Evolutionary conservation across 2,113 vertebrate species (phyloP), one percentile per base, ranked within the genome.

Genomic region (Oriolus oriolus): DNA sequence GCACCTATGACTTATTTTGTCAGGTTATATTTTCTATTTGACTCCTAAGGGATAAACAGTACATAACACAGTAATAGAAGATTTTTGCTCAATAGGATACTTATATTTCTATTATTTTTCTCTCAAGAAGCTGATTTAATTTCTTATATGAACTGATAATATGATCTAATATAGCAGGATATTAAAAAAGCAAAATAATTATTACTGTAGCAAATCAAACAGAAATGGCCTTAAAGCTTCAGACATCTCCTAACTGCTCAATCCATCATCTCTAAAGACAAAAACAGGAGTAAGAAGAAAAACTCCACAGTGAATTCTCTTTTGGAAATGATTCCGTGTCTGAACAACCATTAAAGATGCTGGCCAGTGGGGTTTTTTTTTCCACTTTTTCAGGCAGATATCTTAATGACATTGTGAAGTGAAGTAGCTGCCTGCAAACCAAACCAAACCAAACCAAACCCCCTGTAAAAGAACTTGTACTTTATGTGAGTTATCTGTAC

Each of bases 131-230:
- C 35, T 84, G 52, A 88, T 95, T 87, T 81, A 87, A 69, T 81
- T 44, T 77, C 49, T 70, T 81, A 26, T 44, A 61, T 84, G 73
- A 95, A 84, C 24, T 10, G 31, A 71, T 86, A 90, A 90, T 77
- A 44, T 47, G 49, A 80, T 78, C 30, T 78, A 93, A 88, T 90
- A 57, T 31, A 93, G 71, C 74, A 79, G 44, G 80, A 73, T 93
- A 94, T 95, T 93, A 91, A 96, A 89, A 93, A 89, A 47, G 53
- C 37, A 85, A 90, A 96, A 53, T 84, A 92, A 89, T 71, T 59
- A 95, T 90, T 87, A 57, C 73, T 57, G 31, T 37, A 89, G 45
- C 73, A 95, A 53, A 73, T 91, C 84, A 91, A 70, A 73, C 27
- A 65, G 45, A 89, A 52, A 28, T 22, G 19, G 20, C 27, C 65